phyloP scores from a whole-genome alignment of 2,888 invertebrate genomes.

The Anticlea derivata region DNA sequence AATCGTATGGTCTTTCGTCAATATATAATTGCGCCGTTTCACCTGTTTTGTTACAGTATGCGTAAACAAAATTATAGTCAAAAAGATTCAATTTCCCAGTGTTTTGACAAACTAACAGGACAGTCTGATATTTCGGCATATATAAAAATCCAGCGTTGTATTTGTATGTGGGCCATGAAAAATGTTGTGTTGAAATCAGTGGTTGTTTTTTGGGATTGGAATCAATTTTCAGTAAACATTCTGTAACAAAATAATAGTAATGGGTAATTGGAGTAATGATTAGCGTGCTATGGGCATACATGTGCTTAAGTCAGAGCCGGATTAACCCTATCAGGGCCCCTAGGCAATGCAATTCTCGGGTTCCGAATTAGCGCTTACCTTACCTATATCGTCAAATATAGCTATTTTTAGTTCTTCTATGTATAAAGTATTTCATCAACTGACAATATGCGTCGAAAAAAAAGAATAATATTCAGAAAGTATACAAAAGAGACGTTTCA shows the following conservation, averaged over 20 bases:
- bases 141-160: conserved; percentile 37
- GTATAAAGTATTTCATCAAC: too few relatives aligned
- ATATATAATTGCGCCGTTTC: conserved; percentile 41
- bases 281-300: too few relatives aligned
- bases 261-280: too few relatives aligned
- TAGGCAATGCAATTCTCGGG: too few relatives aligned
- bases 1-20: conserved; percentile 37
- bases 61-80: conserved; percentile 27
- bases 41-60: conserved; percentile 44
- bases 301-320: too few relatives aligned
- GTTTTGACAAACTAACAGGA: conserved; percentile 48
- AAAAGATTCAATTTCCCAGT: conserved; percentile 34
- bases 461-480: too few relatives aligned
- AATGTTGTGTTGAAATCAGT: conserved; percentile 38
- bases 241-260: conserved; percentile 42
- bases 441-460: too few relatives aligned
- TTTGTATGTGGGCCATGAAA: conserved; percentile 36
- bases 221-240: conserved; percentile 49
- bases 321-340: too few relatives aligned
- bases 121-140: conserved; percentile 38
- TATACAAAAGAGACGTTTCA: too few relatives aligned
- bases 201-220: conserved; percentile 41
- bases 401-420: too few relatives aligned
- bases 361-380: too few relatives aligned
- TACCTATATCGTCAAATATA: too few relatives aligned